phyloP scores from a whole-genome alignment of 2,113 vertebrate species.

The Struthio camelus region DNA sequence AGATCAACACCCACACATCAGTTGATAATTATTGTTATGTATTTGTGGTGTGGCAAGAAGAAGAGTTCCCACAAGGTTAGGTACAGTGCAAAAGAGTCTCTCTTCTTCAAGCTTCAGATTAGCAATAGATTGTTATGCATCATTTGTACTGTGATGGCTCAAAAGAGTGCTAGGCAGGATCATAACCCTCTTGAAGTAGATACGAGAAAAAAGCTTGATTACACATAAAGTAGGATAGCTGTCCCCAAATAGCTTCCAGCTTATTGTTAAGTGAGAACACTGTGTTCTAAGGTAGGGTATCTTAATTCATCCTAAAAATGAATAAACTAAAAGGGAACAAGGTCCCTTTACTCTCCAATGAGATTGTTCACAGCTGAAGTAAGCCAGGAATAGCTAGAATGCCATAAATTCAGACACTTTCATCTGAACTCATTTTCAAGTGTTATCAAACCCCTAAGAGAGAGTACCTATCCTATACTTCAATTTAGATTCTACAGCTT shows the following conservation, averaged over 20 bases:
- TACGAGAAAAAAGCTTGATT: neutral
- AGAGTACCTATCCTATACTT: neutral
- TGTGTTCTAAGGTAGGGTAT: too few relatives aligned
- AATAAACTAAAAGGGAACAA: neutral
- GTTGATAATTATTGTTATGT: neutral
- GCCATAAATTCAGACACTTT: neutral
- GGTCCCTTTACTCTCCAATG: neutral
- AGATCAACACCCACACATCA: neutral
- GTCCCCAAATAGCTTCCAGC: neutral
- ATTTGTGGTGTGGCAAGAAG: neutral
- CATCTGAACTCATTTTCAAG: neutral
- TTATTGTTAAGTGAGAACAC: neutral
- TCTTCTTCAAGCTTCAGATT: neutral
- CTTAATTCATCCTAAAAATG: neutral
- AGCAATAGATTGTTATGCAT: neutral
- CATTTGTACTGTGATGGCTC: neutral
- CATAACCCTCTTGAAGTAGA: neutral
- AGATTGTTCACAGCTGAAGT: neutral
- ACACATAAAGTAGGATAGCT: neutral
- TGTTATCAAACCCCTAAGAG: neutral
- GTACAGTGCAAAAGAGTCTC: neutral
- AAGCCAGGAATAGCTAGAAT: slow-evolving; percentile 4
- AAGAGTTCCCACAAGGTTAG: neutral
- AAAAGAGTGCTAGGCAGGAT: neutral
- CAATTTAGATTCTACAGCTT: neutral